Evolutionary conservation across 2,797 vertebrate species (phyloP).

Genomic region (Cyprinodon diabolis): DNA sequence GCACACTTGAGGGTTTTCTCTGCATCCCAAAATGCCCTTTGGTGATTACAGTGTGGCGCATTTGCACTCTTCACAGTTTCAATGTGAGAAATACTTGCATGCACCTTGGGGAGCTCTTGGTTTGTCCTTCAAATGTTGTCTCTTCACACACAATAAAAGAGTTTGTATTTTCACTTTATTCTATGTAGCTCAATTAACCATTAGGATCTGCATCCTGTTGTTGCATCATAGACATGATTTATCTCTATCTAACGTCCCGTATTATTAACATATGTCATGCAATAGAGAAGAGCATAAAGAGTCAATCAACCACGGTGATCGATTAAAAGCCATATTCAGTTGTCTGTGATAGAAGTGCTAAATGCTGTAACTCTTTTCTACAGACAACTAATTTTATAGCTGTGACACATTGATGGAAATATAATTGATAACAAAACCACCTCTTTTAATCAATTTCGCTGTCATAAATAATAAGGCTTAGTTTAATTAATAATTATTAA

Average conservation of each 20-base stretch:
- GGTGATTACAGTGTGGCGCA: conserved; percentile 50
- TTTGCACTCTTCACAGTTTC: conserved; percentile 56
- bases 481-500: conserved; percentile 71
- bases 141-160: conserved; percentile 13
- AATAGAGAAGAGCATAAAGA: conserved; percentile 21
- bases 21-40: conserved; percentile 42
- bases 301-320: conserved; percentile 25
- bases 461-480: conserved; percentile 39
- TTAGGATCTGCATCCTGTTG: conserved; percentile 28
- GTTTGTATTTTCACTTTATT: conserved; percentile 32
- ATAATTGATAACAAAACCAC: conserved; percentile 22
- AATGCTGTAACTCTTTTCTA: conserved; percentile 20
- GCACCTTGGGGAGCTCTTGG: conserved; percentile 56
- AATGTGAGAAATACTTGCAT: conserved; percentile 61
- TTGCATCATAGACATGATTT: conserved; percentile 31
- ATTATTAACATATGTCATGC: conserved; percentile 32
- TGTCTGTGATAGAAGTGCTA: conserved; percentile 8
- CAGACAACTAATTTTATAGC: conserved; percentile 16
- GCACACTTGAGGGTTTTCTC: conserved; percentile 8
- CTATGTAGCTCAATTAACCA: conserved; percentile 26
- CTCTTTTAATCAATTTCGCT: conserved; percentile 43
- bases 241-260: conserved; percentile 47
- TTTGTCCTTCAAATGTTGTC: conserved; percentile 54
- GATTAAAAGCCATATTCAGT: conserved; percentile 37
- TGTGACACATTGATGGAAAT: conserved; percentile 22